These are phyloP conservation scores for Diplazon laetatorius DNA, from an alignment of 2,888 invertebrate species.

Conservation along the genomic window DNA sequence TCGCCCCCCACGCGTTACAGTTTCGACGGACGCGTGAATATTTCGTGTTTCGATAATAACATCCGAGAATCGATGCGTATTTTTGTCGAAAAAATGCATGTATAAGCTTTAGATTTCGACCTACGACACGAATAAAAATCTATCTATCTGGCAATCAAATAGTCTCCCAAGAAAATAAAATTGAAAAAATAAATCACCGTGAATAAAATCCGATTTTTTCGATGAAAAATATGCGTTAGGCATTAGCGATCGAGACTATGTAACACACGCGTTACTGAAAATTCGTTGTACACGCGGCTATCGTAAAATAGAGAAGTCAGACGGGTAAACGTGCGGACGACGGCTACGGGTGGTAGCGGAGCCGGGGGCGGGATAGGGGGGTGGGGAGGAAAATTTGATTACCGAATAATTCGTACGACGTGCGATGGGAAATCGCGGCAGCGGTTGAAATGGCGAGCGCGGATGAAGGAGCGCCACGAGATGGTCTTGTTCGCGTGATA, in stretches of 20 bases:
- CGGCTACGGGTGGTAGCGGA: slow-evolving; percentile 4
- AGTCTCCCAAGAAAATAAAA: too few species aligned
- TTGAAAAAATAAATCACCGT: too few species aligned
- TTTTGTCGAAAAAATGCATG: background rate
- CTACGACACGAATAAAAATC: too few species aligned
- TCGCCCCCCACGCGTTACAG: too few species aligned
- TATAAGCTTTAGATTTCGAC: too few species aligned
- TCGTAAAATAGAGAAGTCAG: slow-evolving; percentile 65
- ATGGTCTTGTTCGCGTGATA: slow-evolving; percentile 27
- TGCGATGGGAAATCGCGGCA: slow-evolving; percentile 80
- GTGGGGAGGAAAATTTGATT: slow-evolving; percentile 81
- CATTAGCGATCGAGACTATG: background rate
- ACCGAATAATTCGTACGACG: slow-evolving; percentile 82
- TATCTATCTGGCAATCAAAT: too few species aligned
- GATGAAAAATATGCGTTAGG: too few species aligned
- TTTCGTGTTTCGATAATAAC: background rate
- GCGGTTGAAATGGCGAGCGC: background rate
- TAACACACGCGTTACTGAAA: slow-evolving; percentile 10
- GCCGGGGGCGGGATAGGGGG: too few species aligned
- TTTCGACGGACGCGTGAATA: slow-evolving; percentile 11
- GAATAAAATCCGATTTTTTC: too few species aligned
- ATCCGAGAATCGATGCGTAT: too few species aligned
- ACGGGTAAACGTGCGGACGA: slow-evolving; percentile 43
- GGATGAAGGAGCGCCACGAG: slow-evolving; percentile 11
- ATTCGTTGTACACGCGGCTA: slow-evolving; percentile 41